Evolutionary conservation across 1,140 invertebrate species (phyloP).

Genomic region (Diplogasteroides magnus): DNA sequence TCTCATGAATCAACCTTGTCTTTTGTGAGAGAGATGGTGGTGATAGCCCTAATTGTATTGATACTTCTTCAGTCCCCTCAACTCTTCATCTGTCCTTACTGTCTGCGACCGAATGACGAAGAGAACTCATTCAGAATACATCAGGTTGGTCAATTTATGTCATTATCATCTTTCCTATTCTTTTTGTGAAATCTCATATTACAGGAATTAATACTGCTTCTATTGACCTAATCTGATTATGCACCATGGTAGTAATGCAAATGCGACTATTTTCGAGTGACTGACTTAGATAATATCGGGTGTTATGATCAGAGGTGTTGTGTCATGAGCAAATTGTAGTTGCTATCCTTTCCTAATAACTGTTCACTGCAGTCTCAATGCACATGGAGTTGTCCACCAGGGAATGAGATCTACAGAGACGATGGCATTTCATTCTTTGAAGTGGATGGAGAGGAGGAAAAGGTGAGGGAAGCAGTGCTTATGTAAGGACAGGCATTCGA

Average conservation of each 20-base stretch:
- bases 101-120: conserved; percentile 24
- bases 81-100: conserved; percentile 41
- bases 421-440: conserved; percentile 90
- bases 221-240: background rate
- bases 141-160: conserved; percentile 19
- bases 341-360: conserved; percentile 8
- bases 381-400: conserved; percentile 86
- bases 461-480: too few relatives aligned
- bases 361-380: conserved; percentile 67
- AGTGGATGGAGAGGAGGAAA: conserved; percentile 88
- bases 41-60: too few relatives aligned
- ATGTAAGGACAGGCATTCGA: too few relatives aligned
- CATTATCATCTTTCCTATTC: background rate
- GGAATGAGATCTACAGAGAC: conserved; percentile 97
- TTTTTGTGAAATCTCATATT: background rate
- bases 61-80: background rate
- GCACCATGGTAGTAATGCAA: conserved; percentile 2
- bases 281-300: conserved; percentile 3
- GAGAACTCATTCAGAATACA: conserved; percentile 31
- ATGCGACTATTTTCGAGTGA: background rate
- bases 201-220: background rate
- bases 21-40: too few relatives aligned
- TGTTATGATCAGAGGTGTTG: background rate
- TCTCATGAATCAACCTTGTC: too few relatives aligned
- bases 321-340: conserved; percentile 2